Evolutionary conservation across 1,140 invertebrate genomes (phyloP).

Genomic region (Nasonia giraulti): DNA sequence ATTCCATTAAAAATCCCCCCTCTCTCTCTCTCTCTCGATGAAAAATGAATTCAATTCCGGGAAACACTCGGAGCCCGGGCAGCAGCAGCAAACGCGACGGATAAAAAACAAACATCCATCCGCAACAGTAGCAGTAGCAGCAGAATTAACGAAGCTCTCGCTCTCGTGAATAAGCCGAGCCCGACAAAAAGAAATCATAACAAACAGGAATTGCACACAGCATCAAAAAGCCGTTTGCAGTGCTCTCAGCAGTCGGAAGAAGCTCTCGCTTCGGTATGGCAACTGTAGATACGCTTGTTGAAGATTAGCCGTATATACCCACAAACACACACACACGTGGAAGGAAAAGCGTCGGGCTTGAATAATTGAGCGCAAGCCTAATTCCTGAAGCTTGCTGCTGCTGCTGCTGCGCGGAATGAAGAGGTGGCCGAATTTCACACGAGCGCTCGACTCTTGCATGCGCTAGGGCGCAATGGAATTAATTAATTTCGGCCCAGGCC

Average conservation of each 20-base stretch:
- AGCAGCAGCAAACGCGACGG: neutral
- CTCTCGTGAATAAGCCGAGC: neutral
- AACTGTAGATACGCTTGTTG: neutral
- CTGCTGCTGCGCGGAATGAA: neutral
- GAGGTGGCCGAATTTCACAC: neutral
- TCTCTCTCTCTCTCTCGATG: neutral
- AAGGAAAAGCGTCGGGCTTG: neutral
- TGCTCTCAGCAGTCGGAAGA: neutral
- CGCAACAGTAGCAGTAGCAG: neutral
- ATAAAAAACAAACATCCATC: neutral
- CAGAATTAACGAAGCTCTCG: neutral
- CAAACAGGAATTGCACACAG: neutral
- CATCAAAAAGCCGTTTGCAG: neutral
- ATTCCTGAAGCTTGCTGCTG: neutral
- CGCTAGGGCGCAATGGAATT: conserved; percentile 6
- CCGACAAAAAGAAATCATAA: neutral
- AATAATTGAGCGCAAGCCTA: conserved; percentile 14
- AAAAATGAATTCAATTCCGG: neutral
- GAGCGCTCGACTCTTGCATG: neutral
- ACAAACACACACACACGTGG: neutral
- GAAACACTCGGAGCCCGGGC: neutral
- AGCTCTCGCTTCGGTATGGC: neutral
- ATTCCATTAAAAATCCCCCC: neutral
- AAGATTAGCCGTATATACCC: neutral
- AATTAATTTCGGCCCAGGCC: conserved; percentile 20